Conservation (phyloP, 2,113 vertebrate species). For the Pangasianodon gigas region DNA sequence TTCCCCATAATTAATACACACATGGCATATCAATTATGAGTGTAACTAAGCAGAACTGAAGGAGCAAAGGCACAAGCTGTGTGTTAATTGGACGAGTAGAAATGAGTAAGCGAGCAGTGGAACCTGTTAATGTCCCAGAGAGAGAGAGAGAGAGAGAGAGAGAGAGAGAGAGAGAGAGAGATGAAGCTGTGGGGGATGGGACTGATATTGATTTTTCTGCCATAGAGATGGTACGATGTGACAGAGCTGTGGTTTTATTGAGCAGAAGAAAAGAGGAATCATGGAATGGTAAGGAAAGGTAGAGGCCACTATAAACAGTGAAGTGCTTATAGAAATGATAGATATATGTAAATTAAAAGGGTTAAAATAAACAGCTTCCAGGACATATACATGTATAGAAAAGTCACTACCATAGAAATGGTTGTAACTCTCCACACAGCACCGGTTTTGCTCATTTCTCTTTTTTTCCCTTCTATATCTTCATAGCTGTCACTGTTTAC, state of each 20-base stretch:
- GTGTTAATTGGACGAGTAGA: slow-evolving; percentile 33
- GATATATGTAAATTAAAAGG: neutral
- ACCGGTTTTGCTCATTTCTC: neutral
- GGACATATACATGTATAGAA: neutral
- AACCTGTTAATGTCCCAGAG: slow-evolving; percentile 28
- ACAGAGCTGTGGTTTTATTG: neutral
- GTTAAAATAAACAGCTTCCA: neutral
- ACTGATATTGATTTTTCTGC: slow-evolving; percentile 17
- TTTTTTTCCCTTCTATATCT: neutral
- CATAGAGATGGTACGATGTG: slow-evolving; percentile 6
- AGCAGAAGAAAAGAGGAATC: neutral
- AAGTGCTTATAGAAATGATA: neutral
- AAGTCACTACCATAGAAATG: too few relatives aligned
- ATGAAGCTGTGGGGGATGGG: neutral
- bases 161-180: slow-evolving; percentile 10
- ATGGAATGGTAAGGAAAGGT: neutral
- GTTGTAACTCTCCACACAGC: neutral
- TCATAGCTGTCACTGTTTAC: neutral
- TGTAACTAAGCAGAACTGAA: slow-evolving; percentile 32
- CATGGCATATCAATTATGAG: slow-evolving; percentile 38
- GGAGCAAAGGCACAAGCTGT: slow-evolving; percentile 22
- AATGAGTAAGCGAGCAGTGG: slow-evolving; percentile 34
- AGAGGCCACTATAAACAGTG: neutral
- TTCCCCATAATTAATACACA: slow-evolving; percentile 45
- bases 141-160: slow-evolving; percentile 31